A percentile compares a stretch with the other conserved stretches of the same genome.
Conservation (phyloP, 2,113 vertebrate species). For the Hyaena hyaena region DNA sequence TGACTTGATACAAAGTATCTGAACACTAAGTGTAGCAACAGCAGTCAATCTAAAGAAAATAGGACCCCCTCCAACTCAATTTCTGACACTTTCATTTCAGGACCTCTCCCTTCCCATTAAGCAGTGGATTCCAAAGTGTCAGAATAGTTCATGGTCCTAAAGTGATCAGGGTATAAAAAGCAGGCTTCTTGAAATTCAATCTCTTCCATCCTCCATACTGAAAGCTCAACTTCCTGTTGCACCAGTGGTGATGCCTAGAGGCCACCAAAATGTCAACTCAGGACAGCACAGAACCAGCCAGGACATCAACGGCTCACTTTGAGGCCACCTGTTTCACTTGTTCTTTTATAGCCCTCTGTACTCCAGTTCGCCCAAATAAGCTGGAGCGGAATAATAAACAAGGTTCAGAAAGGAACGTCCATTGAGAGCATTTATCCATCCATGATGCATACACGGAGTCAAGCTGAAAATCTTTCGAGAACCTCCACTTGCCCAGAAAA, state of each 20-base stretch:
- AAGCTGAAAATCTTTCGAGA: background rate
- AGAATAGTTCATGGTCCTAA: background rate
- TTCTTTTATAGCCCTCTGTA: background rate
- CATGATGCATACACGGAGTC: accelerated
- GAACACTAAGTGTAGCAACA: background rate
- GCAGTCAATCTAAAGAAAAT: background rate
- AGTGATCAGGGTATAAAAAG: background rate
- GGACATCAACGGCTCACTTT: background rate
- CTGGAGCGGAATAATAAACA: background rate
- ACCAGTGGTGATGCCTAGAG: background rate
- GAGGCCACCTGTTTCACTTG: background rate
- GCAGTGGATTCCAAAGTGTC: background rate
- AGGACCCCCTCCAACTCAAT: background rate
- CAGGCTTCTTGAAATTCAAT: slow-evolving; percentile 30
- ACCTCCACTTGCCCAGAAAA: background rate
- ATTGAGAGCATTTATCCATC: background rate
- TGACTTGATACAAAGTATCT: background rate
- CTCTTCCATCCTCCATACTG: background rate
- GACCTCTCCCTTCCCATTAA: background rate
- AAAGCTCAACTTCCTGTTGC: slow-evolving; percentile 28
- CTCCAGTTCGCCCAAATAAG: background rate
- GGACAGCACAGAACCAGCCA: background rate
- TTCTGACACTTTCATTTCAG: background rate
- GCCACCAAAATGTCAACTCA: background rate
- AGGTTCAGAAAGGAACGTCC: background rate